A percentile compares a stretch with the other conserved stretches of the same genome.
These are phyloP conservation scores for Lepus americanus DNA, from an alignment of 2,113 vertebrate genomes.

Conservation along the genomic window DNA sequence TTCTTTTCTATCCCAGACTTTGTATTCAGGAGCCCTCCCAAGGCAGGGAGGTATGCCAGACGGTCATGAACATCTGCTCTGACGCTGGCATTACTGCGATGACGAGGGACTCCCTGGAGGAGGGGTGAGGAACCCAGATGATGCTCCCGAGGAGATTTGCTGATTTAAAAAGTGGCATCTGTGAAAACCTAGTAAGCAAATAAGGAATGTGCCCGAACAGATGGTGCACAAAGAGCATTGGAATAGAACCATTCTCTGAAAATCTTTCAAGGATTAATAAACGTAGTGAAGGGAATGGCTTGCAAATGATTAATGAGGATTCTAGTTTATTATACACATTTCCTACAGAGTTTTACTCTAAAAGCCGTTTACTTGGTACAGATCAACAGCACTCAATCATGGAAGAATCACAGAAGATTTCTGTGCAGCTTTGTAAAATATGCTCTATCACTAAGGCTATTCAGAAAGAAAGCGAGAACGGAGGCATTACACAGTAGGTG, in stretches of 20 bases:
- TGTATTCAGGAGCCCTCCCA: slow-evolving; percentile 15
- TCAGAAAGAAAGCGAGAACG: not conserved
- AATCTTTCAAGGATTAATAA: slow-evolving; percentile 74
- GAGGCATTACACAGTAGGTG: not conserved
- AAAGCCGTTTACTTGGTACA: not conserved
- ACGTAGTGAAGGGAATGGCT: slow-evolving; percentile 14
- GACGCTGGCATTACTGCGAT: not conserved
- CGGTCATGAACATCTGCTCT: slow-evolving; percentile 63
- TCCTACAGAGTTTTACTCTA: not conserved
- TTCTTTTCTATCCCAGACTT: not conserved
- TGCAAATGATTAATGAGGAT: slow-evolving; percentile 52
- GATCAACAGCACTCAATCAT: not conserved
- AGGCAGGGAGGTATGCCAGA: slow-evolving; percentile 26
- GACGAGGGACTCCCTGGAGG: slow-evolving; percentile 26
- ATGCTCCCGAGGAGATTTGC: slow-evolving; percentile 62
- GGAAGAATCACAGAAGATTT: slow-evolving; percentile 46
- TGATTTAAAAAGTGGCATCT: slow-evolving; percentile 70
- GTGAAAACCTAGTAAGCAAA: slow-evolving; percentile 69
- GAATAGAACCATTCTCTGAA: slow-evolving; percentile 63
- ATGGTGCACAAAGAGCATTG: slow-evolving; percentile 68
- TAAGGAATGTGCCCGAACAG: slow-evolving; percentile 67
- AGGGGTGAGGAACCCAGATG: slow-evolving; percentile 40
- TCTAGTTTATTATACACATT: slow-evolving; percentile 45
- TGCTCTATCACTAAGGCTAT: not conserved
- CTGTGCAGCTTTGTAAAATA: not conserved